Base-by-base conservation (phyloP, 2,888 invertebrate genomes). In the Merodon equestris region DNA sequence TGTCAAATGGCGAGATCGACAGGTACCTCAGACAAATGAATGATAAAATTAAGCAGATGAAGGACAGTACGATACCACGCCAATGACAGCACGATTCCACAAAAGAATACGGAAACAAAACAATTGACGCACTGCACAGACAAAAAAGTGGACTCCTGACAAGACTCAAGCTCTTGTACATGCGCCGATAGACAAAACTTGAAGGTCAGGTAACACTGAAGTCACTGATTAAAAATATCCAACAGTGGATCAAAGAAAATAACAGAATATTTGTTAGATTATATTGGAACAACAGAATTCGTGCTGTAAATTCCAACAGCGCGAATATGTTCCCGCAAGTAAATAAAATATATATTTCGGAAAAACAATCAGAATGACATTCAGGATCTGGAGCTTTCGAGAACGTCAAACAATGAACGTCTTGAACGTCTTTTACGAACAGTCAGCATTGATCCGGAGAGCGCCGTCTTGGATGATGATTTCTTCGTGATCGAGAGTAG, bases 1-100 rank as follows among this genome's bases (percentile, higher is more conserved):
- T 42, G 42, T 42, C 56, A 13, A 56, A 56, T 14, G 44, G 19
- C 10, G 56, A 56, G 9, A 44, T 56, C 12, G 56, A 56, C 18
- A 12, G 54, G 18, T n/a, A 19, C 13, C 9, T 54, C 12, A 7
- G 13, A 18, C 19, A 54, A 18, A 44, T 56, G 44, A 12, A 45
- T 27, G 19, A 12, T 1, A 45, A 27, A 7, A 45, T 45, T 12
- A 57, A 57, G 44, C 19, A 15, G 14, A 57, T 44, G 0, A 57
- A 44, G 57, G 44, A 57, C 0, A 13, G 27, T 12, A 57, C 57
- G 14, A 18, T 57, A 5, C 57, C 45, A 14, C 14, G 14, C 10
- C 9, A 34, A 9, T 1, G 14, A 13, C 51, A 15, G 7, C 14
- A 9, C 34, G 50, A 51, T 13, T 14, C 27, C 14, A 36, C 15